A percentile compares a stretch with the other conserved stretches of the same genome.
These are phyloP conservation scores for Andrena fulva DNA, from an alignment of 2,888 invertebrate genomes.

Conservation along the genomic window DNA sequence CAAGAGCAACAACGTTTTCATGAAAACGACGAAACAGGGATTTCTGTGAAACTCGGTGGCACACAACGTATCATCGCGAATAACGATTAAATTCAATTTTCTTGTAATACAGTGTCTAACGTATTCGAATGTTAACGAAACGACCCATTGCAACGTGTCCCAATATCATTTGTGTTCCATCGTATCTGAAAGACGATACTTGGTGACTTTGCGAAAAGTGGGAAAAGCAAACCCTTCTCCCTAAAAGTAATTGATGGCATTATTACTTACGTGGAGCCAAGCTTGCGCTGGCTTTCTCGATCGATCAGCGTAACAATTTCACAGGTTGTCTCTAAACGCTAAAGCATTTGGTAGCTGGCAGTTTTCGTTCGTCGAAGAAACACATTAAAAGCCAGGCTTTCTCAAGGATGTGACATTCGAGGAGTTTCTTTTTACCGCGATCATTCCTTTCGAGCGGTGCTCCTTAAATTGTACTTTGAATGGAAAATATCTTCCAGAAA, in stretches of 20 bases:
- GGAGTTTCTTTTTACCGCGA: neutral
- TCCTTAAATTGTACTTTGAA: neutral
- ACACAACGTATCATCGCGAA: slow-evolving; percentile 48
- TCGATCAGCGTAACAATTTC: slow-evolving; percentile 3
- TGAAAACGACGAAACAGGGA: neutral
- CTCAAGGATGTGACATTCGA: neutral
- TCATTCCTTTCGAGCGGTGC: neutral
- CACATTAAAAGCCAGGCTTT: neutral
- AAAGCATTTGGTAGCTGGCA: neutral
- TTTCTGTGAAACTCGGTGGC: slow-evolving; percentile 39
- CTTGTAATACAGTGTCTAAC: neutral
- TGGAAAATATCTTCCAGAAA: neutral
- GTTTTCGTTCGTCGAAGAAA: neutral
- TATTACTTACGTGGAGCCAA: neutral
- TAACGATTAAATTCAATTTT: slow-evolving; percentile 43
- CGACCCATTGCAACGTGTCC: slow-evolving; percentile 16
- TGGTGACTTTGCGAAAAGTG: neutral
- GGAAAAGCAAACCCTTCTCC: neutral
- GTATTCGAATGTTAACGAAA: slow-evolving; percentile 38
- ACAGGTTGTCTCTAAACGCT: neutral
- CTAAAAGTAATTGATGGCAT: neutral
- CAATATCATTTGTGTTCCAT: slow-evolving; percentile 31
- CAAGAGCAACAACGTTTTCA: neutral
- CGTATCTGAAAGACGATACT: neutral
- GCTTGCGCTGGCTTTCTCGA: neutral